These are phyloP conservation scores for Neostethus bicornis DNA, from an alignment of 2,797 vertebrate species.

Conservation along the genomic window DNA sequence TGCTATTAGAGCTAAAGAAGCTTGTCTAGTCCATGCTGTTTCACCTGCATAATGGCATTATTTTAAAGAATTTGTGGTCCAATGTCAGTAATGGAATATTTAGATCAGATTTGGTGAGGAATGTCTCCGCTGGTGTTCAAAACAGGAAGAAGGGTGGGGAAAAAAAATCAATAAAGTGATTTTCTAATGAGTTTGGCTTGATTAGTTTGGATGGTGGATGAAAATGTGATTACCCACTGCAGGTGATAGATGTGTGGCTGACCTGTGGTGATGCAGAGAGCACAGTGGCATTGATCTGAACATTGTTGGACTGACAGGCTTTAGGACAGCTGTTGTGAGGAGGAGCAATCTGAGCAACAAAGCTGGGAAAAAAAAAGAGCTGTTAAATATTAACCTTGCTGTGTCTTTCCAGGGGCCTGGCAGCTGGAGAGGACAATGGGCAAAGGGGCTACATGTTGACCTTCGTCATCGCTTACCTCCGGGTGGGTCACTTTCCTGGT, in stretches of 20 bases:
- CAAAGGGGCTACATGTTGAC: constrained; percentile 99
- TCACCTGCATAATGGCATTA: constrained; percentile 62
- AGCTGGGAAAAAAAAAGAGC: constrained; percentile 61
- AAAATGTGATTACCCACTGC: constrained; percentile 78
- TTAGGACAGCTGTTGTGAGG: constrained; percentile 62
- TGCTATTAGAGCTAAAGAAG: constrained; percentile 59
- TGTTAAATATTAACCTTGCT: constrained; percentile 82
- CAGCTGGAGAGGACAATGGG: constrained; percentile 99
- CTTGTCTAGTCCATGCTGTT: constrained; percentile 51
- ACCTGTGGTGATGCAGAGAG: constrained; percentile 60
- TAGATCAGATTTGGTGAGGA: constrained; percentile 37
- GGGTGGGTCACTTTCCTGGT: constrained; percentile 84
- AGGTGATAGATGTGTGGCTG: constrained; percentile 80
- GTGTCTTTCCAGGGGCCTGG: constrained; percentile 91
- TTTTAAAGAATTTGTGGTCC: constrained; percentile 64
- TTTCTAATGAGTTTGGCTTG: constrained; percentile 79
- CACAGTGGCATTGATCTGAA: constrained; percentile 68
- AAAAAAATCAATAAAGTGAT: constrained; percentile 77
- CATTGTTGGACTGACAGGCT: constrained; percentile 68
- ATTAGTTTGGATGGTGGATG: constrained; percentile 80
- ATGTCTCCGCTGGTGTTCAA: constrained; percentile 64
- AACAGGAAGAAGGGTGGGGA: constrained; percentile 52
- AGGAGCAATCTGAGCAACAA: constrained; percentile 44
- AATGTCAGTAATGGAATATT: constrained; percentile 73
- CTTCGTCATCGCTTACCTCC: constrained; percentile 97